Percentiles rank a stretch among this genome's conserved stretches.
Evolutionary conservation across 2,888 invertebrate species (phyloP).

Genomic region (Rhingia campestris): DNA sequence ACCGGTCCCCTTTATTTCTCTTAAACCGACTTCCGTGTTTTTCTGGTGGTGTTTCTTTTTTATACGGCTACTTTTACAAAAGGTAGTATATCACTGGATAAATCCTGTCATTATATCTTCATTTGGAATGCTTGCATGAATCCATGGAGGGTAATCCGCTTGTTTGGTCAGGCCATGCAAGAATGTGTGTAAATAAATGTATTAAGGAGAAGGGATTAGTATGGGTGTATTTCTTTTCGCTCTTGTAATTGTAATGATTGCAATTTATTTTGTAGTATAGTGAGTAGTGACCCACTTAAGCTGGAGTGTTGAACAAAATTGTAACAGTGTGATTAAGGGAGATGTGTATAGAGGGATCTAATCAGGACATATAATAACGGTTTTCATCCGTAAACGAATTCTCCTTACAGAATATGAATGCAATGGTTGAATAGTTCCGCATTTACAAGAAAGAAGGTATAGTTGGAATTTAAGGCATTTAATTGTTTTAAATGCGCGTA

Average conservation of each 20-base stretch:
- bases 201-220: conserved; percentile 31
- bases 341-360: too few relatives aligned
- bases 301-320: neutral
- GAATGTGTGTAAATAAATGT: conserved; percentile 40
- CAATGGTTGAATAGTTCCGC: too few relatives aligned
- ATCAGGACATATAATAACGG: too few relatives aligned
- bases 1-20: neutral
- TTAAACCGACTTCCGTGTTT: conserved; percentile 10
- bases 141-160: conserved; percentile 36
- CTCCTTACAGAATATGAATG: too few relatives aligned
- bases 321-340: too few relatives aligned
- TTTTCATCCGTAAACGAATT: too few relatives aligned
- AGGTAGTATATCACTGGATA: conserved; percentile 37
- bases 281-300: neutral
- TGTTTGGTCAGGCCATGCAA: conserved; percentile 3
- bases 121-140: conserved; percentile 42
- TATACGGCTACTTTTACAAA: conserved; percentile 21
- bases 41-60: neutral
- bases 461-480: too few relatives aligned
- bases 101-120: conserved; percentile 63
- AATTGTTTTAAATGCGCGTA: too few relatives aligned
- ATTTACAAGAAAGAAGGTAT: too few relatives aligned
- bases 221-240: conserved; percentile 40
- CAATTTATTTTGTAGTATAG: conserved; percentile 18
- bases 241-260: conserved; percentile 30